Evolutionary conservation across 2,113 vertebrate genomes (phyloP).

Genomic region (Actenoides lindsayi): DNA sequence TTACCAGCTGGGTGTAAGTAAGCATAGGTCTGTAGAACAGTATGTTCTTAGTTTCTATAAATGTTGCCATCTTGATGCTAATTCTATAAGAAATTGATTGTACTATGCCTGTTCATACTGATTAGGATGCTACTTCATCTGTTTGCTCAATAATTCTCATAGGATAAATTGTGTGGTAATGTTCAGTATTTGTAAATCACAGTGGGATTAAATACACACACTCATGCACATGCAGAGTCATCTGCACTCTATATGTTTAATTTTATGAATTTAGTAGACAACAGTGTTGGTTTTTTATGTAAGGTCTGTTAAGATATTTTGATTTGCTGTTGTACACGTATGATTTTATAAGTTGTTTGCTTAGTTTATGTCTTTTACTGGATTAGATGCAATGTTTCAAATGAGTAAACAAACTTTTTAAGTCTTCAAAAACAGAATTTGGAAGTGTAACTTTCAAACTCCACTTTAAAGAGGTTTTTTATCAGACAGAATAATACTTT

Average conservation of each 20-base stretch:
- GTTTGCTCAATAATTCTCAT: not conserved
- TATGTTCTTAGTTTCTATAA: not conserved
- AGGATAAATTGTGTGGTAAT: not conserved
- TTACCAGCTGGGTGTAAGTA: not conserved
- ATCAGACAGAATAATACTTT: slow-evolving; percentile 4
- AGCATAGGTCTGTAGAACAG: not conserved
- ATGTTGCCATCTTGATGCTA: not conserved
- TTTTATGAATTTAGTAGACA: not conserved
- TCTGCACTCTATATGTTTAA: not conserved
- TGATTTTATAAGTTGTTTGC: not conserved
- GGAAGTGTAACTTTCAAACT: not conserved
- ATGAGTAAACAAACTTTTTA: not conserved
- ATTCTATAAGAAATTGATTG: not conserved
- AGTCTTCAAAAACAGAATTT: not conserved
- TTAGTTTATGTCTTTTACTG: not conserved
- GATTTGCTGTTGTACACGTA: not conserved
- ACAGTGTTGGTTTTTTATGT: not conserved
- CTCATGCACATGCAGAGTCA: not conserved
- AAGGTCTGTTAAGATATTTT: not conserved
- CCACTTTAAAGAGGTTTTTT: not conserved
- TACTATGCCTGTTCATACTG: not conserved
- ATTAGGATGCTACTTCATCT: not conserved
- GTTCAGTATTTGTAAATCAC: not conserved
- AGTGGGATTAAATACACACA: not conserved
- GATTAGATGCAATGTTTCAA: not conserved